Evolutionary conservation across 2,888 invertebrate genomes (phyloP).

Genomic region (Panopea generosa): DNA sequence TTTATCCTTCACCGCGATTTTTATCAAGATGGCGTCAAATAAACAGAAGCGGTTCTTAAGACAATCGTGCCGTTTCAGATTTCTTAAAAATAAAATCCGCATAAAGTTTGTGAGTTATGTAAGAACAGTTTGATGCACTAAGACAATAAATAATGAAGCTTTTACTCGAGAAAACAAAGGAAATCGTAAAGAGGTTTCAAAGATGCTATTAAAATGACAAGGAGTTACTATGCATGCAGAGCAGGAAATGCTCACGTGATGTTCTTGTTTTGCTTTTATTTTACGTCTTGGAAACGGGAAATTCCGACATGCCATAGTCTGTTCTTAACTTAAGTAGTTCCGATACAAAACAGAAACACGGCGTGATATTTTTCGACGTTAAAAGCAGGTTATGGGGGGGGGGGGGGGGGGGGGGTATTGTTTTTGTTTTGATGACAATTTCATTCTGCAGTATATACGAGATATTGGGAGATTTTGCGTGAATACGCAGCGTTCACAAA

Average conservation of each 20-base stretch:
- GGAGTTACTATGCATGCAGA: neutral
- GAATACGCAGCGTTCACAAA: too few species aligned
- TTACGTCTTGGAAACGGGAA: too few species aligned
- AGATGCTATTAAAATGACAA: neutral
- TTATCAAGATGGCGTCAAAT: slow-evolving; percentile 43
- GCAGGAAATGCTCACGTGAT: neutral
- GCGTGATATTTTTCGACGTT: too few species aligned
- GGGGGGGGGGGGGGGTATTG: too few species aligned
- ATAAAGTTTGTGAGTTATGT: slow-evolving; percentile 29
- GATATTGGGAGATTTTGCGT: too few species aligned
- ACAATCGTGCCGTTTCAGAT: slow-evolving; percentile 17
- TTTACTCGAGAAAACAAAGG: slow-evolving; percentile 26
- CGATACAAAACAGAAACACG: too few species aligned
- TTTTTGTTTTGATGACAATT: too few species aligned
- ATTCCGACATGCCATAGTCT: too few species aligned
- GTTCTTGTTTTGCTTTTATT: too few species aligned
- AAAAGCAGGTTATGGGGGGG: too few species aligned
- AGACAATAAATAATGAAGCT: slow-evolving; percentile 21
- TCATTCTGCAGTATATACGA: too few species aligned
- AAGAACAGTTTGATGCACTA: neutral
- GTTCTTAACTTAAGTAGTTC: too few species aligned
- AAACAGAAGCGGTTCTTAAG: slow-evolving; percentile 29
- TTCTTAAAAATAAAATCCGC: slow-evolving; percentile 49
- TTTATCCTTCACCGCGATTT: slow-evolving; percentile 33
- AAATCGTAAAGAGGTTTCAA: slow-evolving; percentile 31